Conservation (phyloP, 2,113 vertebrate genomes). For the Alosa alosa region DNA sequence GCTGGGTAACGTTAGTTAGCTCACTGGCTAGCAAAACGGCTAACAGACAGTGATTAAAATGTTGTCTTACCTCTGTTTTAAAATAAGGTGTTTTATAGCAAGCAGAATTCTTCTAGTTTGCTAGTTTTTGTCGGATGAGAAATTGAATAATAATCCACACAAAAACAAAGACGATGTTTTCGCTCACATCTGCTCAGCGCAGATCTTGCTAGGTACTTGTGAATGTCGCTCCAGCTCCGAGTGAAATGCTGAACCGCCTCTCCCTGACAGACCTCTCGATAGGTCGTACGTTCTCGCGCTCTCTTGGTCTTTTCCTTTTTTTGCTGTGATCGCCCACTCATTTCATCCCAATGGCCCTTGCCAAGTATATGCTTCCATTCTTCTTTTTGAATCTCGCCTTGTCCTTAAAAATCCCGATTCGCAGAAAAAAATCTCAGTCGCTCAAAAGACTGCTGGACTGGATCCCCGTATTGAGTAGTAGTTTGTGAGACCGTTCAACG, state of each 20-base stretch:
- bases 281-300: conserved; percentile 20
- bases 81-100: neutral
- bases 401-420: conserved; percentile 3
- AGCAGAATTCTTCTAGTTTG: neutral
- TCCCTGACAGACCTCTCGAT: conserved; percentile 20
- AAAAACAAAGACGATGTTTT: conserved; percentile 18
- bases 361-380: conserved; percentile 1
- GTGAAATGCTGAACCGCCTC: conserved; percentile 15
- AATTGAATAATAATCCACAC: neutral
- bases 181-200: conserved; percentile 2
- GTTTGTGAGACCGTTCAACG: neutral
- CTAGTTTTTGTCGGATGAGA: neutral
- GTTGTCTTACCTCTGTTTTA: neutral
- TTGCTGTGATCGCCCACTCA: neutral
- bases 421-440: conserved; percentile 13
- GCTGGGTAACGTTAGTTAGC: neutral
- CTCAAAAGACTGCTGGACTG: conserved; percentile 1
- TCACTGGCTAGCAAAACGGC: neutral
- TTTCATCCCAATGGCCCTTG: conserved; percentile 10
- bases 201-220: conserved; percentile 10
- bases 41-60: conserved; percentile 10
- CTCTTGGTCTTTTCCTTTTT: conserved; percentile 18
- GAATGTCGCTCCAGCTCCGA: conserved; percentile 13
- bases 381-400: conserved; percentile 4
- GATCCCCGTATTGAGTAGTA: neutral